phyloP scores from a whole-genome alignment of 1,140 invertebrate species.

The Armadillidium nasatum region DNA sequence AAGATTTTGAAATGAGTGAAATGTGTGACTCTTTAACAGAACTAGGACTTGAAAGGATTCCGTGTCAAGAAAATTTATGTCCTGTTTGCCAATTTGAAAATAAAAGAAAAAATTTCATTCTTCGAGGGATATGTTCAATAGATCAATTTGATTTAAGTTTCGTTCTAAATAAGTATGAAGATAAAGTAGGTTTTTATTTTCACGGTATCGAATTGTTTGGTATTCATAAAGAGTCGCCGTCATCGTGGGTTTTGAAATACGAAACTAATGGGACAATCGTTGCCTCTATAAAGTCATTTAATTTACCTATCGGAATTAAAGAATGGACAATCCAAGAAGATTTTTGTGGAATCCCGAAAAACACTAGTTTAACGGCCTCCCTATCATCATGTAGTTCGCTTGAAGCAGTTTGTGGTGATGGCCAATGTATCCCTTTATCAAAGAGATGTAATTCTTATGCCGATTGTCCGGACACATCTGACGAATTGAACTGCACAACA shows the following conservation, averaged over 20 bases:
- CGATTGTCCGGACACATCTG: not conserved
- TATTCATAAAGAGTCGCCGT: not conserved
- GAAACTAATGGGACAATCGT: not conserved
- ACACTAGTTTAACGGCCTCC: not conserved
- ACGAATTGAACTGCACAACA: not conserved
- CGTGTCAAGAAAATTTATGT: not conserved
- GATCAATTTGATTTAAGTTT: not conserved
- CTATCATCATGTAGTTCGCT: not conserved
- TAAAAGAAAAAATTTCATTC: not conserved
- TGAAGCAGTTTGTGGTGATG: not conserved
- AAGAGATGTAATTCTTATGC: not conserved
- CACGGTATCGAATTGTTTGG: not conserved
- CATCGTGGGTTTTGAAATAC: not conserved
- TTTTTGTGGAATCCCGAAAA: not conserved
- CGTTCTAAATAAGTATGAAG: not conserved
- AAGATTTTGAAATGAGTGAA: not conserved
- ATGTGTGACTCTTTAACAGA: not conserved
- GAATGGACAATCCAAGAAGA: not conserved
- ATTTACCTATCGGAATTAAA: not conserved
- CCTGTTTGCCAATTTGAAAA: not conserved
- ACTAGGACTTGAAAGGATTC: not conserved
- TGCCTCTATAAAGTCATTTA: not conserved
- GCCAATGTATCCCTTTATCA: not conserved
- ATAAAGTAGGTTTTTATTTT: slow-evolving; percentile 6
- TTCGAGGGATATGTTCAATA: not conserved